Conservation (phyloP, 2,113 vertebrate genomes). For the Neolamprologus sp. region DNA sequence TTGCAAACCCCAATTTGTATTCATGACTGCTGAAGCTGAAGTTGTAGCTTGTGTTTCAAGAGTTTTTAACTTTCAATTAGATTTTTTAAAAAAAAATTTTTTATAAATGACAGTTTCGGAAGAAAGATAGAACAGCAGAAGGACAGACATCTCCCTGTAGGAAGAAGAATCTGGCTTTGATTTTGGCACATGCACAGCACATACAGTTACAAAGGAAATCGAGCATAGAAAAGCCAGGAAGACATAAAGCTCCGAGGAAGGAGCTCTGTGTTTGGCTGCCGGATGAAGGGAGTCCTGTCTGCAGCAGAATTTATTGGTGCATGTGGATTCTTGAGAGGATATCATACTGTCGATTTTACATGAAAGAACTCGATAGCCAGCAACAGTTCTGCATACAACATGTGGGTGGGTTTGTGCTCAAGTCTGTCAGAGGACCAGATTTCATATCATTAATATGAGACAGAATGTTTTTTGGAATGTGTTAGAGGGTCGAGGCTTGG, state of each 20-base stretch:
- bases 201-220: not conserved
- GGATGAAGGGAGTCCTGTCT: not conserved
- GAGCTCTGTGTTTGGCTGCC: not conserved
- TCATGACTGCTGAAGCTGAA: not conserved
- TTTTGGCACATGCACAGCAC: not conserved
- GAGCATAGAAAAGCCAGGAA: not conserved
- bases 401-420: not conserved
- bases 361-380: not conserved
- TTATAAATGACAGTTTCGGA: not conserved
- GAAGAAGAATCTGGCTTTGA: constrained; percentile 11
- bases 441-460: not conserved
- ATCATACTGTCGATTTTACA: constrained; percentile 35
- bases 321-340: constrained; percentile 1
- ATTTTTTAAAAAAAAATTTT: not conserved
- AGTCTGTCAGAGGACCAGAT: not conserved
- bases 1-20: not conserved
- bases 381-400: not conserved
- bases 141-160: not conserved
- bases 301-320: constrained; percentile 25
- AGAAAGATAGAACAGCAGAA: not conserved
- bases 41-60: not conserved
- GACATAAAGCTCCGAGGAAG: not conserved
- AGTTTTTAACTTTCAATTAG: not conserved
- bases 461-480: not conserved
- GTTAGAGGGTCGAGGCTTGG: not conserved